Evolutionary conservation across 1,140 invertebrate species (phyloP), one percentile per base, ranked within the genome.

Genomic region (Aleiodes sp.): DNA sequence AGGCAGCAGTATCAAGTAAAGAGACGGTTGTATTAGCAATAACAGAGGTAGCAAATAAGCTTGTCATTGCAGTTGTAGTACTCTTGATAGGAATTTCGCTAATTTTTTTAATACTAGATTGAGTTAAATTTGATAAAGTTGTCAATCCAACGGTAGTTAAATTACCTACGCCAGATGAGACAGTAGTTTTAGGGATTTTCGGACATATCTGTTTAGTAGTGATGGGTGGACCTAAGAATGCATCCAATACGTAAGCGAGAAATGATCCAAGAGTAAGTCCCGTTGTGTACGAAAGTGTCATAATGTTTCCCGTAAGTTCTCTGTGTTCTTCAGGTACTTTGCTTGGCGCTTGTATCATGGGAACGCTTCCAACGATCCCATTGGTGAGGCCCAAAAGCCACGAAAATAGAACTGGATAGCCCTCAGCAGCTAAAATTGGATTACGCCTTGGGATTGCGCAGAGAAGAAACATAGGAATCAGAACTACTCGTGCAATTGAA

Each of bases 221-320:
- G 0, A 88, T 74, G 14, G 89, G 87, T 7, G 91, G 87, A 0
- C 92, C 92, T 26, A 95, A 81, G 79, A 92, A 89, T 1, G 89
- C 89, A 76, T 96, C 91, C 63, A 96, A 85, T 9, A 94, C 85
- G 76, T 96, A 97, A 0, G 94, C 94, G 43, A 94, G 89, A 1
- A 94, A 81, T 0, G 94, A 94, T 1, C 95, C 95, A 2, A 91
- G 88, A 0, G 94, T 92, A 26, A 97, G 86, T 1, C 95, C 95
- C 39, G 94, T 89, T 77, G 92, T 95, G 79, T 97, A 97, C 0
- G 94, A 94, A 0, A 97, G 78, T 0, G 94, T 97, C 95, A 97
- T 97, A 74, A 97, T 95, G 75, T 97, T 97, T 62, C 94, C 91
- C 70, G 91, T 92, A 0, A 94, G 86, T 84, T 95, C 93, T 61